Evolutionary conservation across 2,888 invertebrate genomes (phyloP).

Genomic region (Heliconius erato): DNA sequence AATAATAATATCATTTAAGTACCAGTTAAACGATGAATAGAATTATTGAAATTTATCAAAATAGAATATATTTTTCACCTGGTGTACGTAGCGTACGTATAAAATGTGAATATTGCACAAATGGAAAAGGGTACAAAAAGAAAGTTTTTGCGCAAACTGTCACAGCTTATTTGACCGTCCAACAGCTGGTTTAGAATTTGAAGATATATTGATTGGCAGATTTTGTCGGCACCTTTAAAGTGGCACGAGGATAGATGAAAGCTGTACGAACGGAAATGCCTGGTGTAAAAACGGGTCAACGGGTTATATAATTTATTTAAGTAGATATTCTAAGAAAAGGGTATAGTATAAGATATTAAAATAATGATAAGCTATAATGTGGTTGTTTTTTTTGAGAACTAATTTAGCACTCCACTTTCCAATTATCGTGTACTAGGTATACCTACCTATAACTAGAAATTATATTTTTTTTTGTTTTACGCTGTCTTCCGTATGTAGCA

Average conservation of each 20-base stretch:
- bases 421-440: neutral
- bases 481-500: neutral
- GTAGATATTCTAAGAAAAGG: conserved; percentile 5
- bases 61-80: conserved; percentile 59
- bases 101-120: conserved; percentile 65
- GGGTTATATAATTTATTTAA: conserved; percentile 18
- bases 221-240: conserved; percentile 37
- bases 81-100: conserved; percentile 61
- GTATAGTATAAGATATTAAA: neutral
- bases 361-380: conserved; percentile 3
- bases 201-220: conserved; percentile 41
- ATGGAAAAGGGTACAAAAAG: conserved; percentile 66
- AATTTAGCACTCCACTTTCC: neutral
- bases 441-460: too few species aligned
- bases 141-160: conserved; percentile 64
- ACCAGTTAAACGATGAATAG: neutral
- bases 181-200: conserved; percentile 28
- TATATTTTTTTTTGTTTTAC: too few species aligned
- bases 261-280: conserved; percentile 25
- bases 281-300: conserved; percentile 24
- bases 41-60: neutral
- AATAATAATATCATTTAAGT: neutral
- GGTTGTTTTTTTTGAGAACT: neutral
- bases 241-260: conserved; percentile 31
- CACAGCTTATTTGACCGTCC: conserved; percentile 62